phyloP scores from a whole-genome alignment of 2,888 invertebrate species.

The Hypercompe scribonia region DNA sequence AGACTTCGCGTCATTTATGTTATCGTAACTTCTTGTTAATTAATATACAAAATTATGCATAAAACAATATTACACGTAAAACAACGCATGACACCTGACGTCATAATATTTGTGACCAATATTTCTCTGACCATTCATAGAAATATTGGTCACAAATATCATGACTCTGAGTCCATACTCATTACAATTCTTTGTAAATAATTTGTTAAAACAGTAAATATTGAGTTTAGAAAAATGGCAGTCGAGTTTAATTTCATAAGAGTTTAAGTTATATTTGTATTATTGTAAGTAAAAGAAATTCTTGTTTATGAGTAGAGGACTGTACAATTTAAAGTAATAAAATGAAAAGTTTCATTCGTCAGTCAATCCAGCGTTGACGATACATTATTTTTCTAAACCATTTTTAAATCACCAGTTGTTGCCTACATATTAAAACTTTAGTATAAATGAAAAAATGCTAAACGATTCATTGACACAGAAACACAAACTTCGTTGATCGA shows the following conservation, averaged over 20 bases:
- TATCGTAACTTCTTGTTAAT: slow-evolving; percentile 33
- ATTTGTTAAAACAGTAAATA: slow-evolving; percentile 12
- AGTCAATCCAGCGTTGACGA: too few relatives aligned
- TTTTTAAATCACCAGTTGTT: background rate
- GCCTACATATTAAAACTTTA: background rate
- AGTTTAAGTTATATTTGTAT: background rate
- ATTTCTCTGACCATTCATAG: slow-evolving; percentile 41
- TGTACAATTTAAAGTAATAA: too few relatives aligned
- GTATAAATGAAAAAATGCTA: background rate
- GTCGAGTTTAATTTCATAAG: background rate
- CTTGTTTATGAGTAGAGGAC: too few relatives aligned
- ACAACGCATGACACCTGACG: slow-evolving; percentile 27
- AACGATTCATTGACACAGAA: background rate
- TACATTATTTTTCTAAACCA: background rate
- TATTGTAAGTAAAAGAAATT: too few relatives aligned
- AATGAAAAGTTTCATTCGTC: too few relatives aligned
- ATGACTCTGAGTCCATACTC: too few relatives aligned
- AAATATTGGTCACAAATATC: too few relatives aligned
- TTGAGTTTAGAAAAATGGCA: background rate
- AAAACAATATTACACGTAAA: slow-evolving; percentile 20
- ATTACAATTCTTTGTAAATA: slow-evolving; percentile 18
- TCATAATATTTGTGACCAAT: slow-evolving; percentile 33
- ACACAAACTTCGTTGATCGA: background rate
- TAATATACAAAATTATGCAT: background rate
- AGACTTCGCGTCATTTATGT: slow-evolving; percentile 28